A percentile compares a stretch with the other conserved stretches of the same genome.
phyloP scores from a whole-genome alignment of 1,140 invertebrate species.

The Steinernema khuongi region DNA sequence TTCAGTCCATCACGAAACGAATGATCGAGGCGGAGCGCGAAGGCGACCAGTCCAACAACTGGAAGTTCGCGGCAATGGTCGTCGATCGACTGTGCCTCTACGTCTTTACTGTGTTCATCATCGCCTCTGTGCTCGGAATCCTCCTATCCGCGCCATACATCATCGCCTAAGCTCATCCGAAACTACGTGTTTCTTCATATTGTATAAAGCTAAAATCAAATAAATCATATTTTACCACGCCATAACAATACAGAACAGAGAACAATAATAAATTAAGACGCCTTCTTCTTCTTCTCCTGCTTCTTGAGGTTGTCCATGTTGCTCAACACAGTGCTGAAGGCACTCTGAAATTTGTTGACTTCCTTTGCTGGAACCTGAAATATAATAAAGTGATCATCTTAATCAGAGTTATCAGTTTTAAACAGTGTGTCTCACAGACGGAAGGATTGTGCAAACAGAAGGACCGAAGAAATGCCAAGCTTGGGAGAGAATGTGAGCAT shows the following conservation, averaged over 20 bases:
- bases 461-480: too few relatives aligned
- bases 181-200: background rate
- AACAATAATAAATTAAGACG: background rate
- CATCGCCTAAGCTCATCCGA: conserved; percentile 30
- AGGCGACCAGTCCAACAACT: conserved; percentile 60
- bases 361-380: conserved; percentile 71
- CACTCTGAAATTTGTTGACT: conserved; percentile 76
- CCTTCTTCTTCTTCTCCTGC: conserved; percentile 71
- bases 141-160: conserved; percentile 56
- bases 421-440: too few relatives aligned
- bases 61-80: conserved; percentile 64
- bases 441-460: too few relatives aligned
- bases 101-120: conserved; percentile 61
- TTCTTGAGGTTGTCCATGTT: conserved; percentile 80
- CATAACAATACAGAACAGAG: background rate
- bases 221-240: background rate
- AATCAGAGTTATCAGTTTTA: too few relatives aligned
- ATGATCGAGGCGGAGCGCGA: conserved; percentile 58
- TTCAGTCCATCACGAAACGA: conserved; percentile 54
- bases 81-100: conserved; percentile 63
- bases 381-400: too few relatives aligned
- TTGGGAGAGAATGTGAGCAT: too few relatives aligned
- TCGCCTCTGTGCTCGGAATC: conserved; percentile 60
- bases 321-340: conserved; percentile 75
- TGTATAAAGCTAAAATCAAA: background rate